Evolutionary conservation across 2,113 vertebrate genomes (phyloP).

Genomic region (Leuciscus idus): DNA sequence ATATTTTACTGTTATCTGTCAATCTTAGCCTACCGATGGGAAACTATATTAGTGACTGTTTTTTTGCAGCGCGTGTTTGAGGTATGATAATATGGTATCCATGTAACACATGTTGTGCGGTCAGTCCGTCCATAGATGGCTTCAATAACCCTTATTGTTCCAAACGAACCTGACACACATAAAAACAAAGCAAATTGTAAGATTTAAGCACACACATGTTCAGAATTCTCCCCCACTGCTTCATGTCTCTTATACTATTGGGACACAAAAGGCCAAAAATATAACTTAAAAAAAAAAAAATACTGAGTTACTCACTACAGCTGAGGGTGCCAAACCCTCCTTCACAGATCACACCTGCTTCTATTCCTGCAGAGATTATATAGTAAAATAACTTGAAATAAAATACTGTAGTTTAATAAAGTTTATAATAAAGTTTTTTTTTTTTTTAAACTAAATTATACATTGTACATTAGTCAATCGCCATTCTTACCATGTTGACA

Average conservation of each 20-base stretch:
- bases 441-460: not conserved
- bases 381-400: not conserved
- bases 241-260: too few relatives aligned
- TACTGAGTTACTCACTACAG: not conserved
- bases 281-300: not conserved
- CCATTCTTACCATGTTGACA: not conserved
- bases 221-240: too few relatives aligned
- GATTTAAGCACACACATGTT: too few relatives aligned
- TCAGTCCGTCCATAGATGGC: not conserved
- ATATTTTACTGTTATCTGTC: not conserved
- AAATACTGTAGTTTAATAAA: not conserved
- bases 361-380: not conserved
- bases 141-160: not conserved
- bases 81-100: not conserved
- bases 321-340: fast-evolving
- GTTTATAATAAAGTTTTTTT: not conserved
- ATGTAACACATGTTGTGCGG: fast-evolving
- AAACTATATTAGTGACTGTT: not conserved
- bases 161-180: not conserved
- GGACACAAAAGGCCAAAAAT: not conserved
- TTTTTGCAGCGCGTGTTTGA: not conserved
- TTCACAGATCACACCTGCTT: not conserved
- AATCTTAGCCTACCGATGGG: not conserved
- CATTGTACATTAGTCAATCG: not conserved
- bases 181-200: not conserved